These are phyloP conservation scores for Drosophila mimetica DNA, from an alignment of 2,888 invertebrate genomes.

Conservation along the genomic window DNA sequence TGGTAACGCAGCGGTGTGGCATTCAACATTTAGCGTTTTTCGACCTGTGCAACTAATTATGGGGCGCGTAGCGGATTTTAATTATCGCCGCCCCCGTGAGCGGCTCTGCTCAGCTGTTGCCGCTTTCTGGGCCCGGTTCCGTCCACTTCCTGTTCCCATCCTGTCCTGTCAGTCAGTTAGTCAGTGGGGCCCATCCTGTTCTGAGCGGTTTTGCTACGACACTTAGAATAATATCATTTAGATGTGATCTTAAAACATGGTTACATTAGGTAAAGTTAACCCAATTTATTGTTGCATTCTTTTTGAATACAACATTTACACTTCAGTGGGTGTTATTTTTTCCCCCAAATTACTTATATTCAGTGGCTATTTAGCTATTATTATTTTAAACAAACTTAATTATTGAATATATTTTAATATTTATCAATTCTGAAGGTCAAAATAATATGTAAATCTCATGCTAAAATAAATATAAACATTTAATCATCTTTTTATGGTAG, in stretches of 20 bases:
- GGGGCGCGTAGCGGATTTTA: slow-evolving; percentile 79
- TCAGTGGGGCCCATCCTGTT: slow-evolving; percentile 43
- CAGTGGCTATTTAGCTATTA: too few relatives aligned
- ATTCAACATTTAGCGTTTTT: slow-evolving; percentile 28
- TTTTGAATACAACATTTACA: too few relatives aligned
- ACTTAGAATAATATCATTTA: neutral
- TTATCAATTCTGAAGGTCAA: neutral
- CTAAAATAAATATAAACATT: neutral
- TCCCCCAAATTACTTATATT: too few relatives aligned
- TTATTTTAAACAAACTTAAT: too few relatives aligned
- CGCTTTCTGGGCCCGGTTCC: slow-evolving; percentile 30
- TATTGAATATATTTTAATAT: too few relatives aligned
- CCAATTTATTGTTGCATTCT: too few relatives aligned
- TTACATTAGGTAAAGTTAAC: too few relatives aligned
- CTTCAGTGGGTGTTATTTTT: too few relatives aligned
- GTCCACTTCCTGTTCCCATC: slow-evolving; percentile 9
- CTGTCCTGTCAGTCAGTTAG: slow-evolving; percentile 39
- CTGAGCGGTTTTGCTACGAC: slow-evolving; percentile 1
- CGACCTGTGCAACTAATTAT: slow-evolving; percentile 72
- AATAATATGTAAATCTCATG: neutral
- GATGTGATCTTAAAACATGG: neutral
- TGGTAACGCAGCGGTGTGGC: neutral
- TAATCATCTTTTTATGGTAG: neutral
- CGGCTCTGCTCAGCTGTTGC: slow-evolving; percentile 68
- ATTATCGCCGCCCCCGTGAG: slow-evolving; percentile 64